phyloP scores from a whole-genome alignment of 2,113 vertebrate species.

The Pseudorectes ferrugineus region DNA sequence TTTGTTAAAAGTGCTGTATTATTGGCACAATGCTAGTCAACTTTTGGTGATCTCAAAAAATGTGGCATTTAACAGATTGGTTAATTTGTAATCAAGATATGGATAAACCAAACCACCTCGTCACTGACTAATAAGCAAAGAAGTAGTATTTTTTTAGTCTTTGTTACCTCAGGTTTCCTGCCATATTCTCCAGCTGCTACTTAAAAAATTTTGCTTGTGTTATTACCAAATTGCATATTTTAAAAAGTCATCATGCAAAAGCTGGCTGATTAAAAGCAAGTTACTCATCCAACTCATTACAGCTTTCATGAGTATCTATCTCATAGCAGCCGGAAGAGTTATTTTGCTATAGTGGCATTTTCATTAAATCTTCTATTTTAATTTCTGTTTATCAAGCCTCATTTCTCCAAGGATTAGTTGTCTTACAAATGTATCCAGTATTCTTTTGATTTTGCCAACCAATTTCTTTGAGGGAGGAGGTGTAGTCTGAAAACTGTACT shows the following conservation, averaged over 20 bases:
- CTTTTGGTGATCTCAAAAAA: background rate
- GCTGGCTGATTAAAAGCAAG: constrained; percentile 45
- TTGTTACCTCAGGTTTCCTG: background rate
- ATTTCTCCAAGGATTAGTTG: constrained; percentile 6
- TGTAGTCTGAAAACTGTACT: background rate
- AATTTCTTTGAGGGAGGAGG: background rate
- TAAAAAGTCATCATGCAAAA: constrained; percentile 42
- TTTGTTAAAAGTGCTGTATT: background rate
- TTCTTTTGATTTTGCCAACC: background rate
- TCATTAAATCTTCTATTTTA: constrained; percentile 23
- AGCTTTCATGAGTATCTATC: constrained; percentile 35
- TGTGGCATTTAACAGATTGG: background rate
- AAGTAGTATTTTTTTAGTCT: background rate
- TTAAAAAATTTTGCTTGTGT: background rate
- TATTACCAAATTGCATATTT: constrained; percentile 31
- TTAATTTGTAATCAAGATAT: background rate
- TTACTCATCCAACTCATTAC: constrained; percentile 48
- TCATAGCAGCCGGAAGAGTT: constrained; percentile 27
- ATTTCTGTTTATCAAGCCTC: background rate
- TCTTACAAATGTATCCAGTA: background rate
- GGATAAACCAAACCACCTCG: background rate
- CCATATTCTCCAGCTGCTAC: constrained; percentile 31
- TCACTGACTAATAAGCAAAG: background rate
- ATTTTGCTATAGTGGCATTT: constrained; percentile 27
- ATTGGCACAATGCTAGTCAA: background rate